Conservation (phyloP, 2,113 vertebrate species). For the Otolemur garnettii region DNA sequence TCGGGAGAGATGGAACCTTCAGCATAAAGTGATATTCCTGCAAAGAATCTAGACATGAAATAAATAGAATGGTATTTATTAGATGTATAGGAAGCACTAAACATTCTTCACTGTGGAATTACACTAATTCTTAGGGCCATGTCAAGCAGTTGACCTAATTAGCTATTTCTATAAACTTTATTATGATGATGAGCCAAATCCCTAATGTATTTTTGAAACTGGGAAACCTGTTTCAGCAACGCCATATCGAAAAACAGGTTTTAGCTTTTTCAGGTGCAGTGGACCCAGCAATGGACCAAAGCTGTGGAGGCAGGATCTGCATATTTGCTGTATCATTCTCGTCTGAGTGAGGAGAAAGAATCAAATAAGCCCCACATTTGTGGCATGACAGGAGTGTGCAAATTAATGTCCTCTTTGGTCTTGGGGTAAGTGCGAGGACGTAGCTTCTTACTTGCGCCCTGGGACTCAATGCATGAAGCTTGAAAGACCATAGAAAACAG, state of each 20-base stretch:
- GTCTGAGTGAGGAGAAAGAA: not conserved
- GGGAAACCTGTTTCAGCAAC: not conserved
- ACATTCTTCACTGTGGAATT: constrained; percentile 19
- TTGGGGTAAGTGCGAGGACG: not conserved
- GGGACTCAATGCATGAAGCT: not conserved
- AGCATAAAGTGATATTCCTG: constrained; percentile 52
- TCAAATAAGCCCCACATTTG: not conserved
- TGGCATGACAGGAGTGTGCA: not conserved
- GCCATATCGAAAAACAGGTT: not conserved
- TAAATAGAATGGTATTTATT: not conserved
- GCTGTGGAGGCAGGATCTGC: too few species aligned
- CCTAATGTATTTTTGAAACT: not conserved
- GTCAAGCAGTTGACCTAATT: constrained; percentile 61
- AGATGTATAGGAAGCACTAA: not conserved
- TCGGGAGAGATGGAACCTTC: constrained; percentile 48
- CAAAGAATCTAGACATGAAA: constrained; percentile 38
- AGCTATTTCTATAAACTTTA: not conserved
- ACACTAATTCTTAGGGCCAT: constrained; percentile 54
- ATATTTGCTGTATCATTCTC: not conserved
- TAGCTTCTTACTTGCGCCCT: not conserved
- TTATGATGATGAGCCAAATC: not conserved
- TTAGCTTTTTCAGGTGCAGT: not conserved
- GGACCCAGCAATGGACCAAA: not conserved
- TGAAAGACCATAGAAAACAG: not conserved
- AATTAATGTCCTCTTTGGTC: not conserved